Evolutionary conservation across 2,888 invertebrate genomes (phyloP), one percentile per base, ranked within the genome.

Genomic region (Tuberolachnus salignus): DNA sequence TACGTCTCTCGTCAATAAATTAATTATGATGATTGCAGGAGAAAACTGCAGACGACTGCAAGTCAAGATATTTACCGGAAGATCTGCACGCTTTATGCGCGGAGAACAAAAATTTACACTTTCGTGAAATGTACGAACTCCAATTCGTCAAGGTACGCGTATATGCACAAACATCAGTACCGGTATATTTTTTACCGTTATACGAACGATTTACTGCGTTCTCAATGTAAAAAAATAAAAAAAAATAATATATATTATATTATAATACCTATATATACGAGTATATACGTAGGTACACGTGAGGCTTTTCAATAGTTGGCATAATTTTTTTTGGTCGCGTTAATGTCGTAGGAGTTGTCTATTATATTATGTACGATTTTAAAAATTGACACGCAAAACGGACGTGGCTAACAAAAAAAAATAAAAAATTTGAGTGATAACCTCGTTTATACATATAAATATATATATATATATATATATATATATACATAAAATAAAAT

Each of bases 51-150:
- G 78, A 78, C 34, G 78, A 78, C 34, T 34, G 34, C 67, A 78
- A 78, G 67, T 46, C 67, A 21, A 78, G 78, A 42, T 69, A 69
- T 69, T 51, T 78, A 49, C 21, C 69, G 10, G 78, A 78, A 49
- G 78, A 78, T 49, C 34, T 34, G 34, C 34, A 34, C 34, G 51
- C 49, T 49, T 59, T 78, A n/a, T 78, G 78, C 46, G 78, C 69
- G 67, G 78, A 78, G 67, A 78, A 78, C 78, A 78, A 78, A 78
- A 78, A 69, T 61, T 59, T 69, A 59, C 67, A 78, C 51, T 78
- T 78, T 78, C 67, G 78, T 59, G 78, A 78, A 67, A 67, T 61
- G 78, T 78, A 78, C 69, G 78, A 78, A 67, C 59, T 78, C 49
- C 78, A 78, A 78, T 78, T 69, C 59, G 78, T 78, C 49, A 78